phyloP scores from a whole-genome alignment of 1,140 invertebrate species.

The Gryllus bimaculatus region DNA sequence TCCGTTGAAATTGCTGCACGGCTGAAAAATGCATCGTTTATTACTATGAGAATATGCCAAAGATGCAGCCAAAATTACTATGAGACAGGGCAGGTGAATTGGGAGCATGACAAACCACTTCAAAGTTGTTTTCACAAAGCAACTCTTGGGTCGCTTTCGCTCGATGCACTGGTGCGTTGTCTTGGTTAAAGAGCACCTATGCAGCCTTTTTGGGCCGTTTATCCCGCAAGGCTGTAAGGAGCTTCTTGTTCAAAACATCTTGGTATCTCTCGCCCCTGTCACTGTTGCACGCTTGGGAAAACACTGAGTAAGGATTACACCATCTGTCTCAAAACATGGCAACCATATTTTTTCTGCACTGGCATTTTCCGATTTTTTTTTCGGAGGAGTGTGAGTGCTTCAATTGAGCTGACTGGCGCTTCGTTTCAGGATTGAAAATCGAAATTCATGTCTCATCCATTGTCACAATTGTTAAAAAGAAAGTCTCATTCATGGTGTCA shows the following conservation, averaged over 20 bases:
- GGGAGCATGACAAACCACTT: no score
- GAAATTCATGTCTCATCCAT: not conserved
- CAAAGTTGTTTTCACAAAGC: not conserved
- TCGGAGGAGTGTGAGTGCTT: not conserved
- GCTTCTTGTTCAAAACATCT: no score
- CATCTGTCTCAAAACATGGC: no score
- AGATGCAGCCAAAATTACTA: not conserved
- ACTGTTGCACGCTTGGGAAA: no score
- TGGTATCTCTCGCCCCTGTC: no score
- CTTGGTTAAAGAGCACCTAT: not conserved
- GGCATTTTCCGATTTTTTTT: not conserved
- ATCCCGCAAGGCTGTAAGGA: not conserved
- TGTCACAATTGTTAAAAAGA: no score
- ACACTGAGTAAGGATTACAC: no score
- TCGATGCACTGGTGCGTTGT: conserved; percentile 11
- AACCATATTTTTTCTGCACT: not conserved
- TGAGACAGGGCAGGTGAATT: not conserved
- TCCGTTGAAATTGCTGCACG: no score
- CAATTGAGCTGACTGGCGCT: not conserved
- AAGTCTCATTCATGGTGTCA: no score
- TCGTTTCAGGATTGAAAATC: not conserved
- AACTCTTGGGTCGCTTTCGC: conserved; percentile 6
- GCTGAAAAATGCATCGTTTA: not conserved
- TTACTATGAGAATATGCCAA: no score
- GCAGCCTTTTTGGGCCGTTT: conserved; percentile 10